phyloP scores from a whole-genome alignment of 2,888 invertebrate genomes.

The Drosophila nigricruria region DNA sequence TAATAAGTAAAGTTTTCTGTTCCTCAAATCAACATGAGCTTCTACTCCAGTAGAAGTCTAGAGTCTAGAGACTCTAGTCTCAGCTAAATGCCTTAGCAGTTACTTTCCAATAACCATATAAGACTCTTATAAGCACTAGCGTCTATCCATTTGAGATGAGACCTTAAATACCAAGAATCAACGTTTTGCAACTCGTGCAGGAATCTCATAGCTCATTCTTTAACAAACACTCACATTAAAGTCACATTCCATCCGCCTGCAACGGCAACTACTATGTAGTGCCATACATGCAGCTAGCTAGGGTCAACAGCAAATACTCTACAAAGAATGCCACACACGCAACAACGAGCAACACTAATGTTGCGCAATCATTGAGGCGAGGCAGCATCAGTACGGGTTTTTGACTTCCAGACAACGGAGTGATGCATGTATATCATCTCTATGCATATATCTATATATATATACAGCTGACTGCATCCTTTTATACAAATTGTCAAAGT shows the following conservation, averaged over 20 bases:
- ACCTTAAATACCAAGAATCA: not conserved
- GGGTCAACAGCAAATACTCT: conserved; percentile 9
- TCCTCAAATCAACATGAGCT: too few species aligned
- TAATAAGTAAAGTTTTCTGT: too few species aligned
- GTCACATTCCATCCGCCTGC: not conserved
- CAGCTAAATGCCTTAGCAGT: too few species aligned
- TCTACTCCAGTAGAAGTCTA: too few species aligned
- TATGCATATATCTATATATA: not conserved
- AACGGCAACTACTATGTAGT: not conserved
- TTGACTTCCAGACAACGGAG: conserved; percentile 13
- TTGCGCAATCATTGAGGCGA: conserved; percentile 58
- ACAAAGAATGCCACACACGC: conserved; percentile 40
- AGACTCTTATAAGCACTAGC: not conserved
- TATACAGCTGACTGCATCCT: conserved; percentile 66
- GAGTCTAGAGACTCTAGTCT: too few species aligned
- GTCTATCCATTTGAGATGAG: not conserved
- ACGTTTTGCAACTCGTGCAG: not conserved
- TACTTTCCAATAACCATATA: too few species aligned
- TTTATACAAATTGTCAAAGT: conserved; percentile 75
- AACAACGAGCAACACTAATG: conserved; percentile 42
- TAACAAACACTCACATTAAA: not conserved
- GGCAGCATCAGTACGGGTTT: conserved; percentile 30
- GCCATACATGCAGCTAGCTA: conserved; percentile 3
- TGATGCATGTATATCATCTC: conserved; percentile 4
- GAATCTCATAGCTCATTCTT: too few species aligned